Base-by-base conservation (phyloP, 1,140 invertebrate genomes). In the Drosophila teissieri region DNA sequence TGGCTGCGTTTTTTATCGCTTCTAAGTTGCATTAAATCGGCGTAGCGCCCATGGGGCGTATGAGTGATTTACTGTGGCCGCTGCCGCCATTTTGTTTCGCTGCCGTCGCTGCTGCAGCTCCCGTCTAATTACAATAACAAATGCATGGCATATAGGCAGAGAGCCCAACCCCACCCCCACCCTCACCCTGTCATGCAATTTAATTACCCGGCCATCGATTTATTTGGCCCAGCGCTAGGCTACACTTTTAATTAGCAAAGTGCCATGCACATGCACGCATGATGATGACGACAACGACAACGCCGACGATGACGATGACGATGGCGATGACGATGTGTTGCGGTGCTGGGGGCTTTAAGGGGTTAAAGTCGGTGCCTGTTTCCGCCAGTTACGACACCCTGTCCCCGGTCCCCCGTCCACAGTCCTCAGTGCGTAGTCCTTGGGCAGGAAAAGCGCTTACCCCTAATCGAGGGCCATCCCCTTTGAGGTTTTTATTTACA, bases 221-320 rank as follows among this genome's bases (percentile, higher is more conserved):
- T 89, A 89, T 89, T 88, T 83, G 70, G 78, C 74, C 69, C 78
- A 75, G 58, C 65, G 73, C 57, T 83, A 68, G 80, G 83, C 83
- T 88, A 76, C 79, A 83, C 83, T 88, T 88, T 88, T 88, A 88
- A 88, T 88, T 88, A 88, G 84, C 84, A 88, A 88, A 88, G 84
- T 89, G 84, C 84, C 84, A 88, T 80, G 80, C 84, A 89, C 84
- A 88, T 85, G 74, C 83, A 86, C 72, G 74, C 65, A 86, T 44
- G 65, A 52, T 39, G 64, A 52, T 68, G 64, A 68, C 15, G 56
- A 15, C 11, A 15, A 17, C n/a, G 36, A 1, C 12, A 11, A 12
- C 36, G 36, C 14, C 2, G 12, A 37, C 10, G 36, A 37, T 5
- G 39, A 22, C n/a, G 44, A 48, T 48, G 63, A 8, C 49, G 27